phyloP scores from a whole-genome alignment of 2,113 vertebrate genomes.

The Fulica atra region DNA sequence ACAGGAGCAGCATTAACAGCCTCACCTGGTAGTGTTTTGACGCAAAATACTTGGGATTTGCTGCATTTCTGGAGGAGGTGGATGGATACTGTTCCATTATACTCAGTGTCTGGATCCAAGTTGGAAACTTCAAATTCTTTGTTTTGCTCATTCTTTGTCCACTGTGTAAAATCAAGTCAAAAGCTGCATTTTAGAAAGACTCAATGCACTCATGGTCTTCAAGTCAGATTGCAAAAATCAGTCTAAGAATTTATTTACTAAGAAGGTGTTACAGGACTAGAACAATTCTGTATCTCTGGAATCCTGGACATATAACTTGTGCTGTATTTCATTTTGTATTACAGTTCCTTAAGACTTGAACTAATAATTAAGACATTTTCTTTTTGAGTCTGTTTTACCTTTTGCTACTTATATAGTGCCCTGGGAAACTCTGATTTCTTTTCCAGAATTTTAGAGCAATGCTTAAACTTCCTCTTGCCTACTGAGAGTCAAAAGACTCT shows the following conservation, averaged over 20 bases:
- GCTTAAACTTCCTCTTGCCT: neutral
- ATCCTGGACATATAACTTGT: neutral
- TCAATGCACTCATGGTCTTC: neutral
- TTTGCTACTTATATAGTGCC: neutral
- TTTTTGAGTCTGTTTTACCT: neutral
- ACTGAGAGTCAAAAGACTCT: neutral
- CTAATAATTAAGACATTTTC: neutral
- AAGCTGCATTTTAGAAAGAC: neutral
- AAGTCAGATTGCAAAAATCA: neutral
- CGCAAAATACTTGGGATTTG: conserved; percentile 47
- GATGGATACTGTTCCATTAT: conserved; percentile 51
- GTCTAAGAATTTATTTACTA: no score
- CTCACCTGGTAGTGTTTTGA: conserved; percentile 76
- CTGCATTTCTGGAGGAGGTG: conserved; percentile 46
- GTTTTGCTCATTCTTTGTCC: conserved; percentile 41
- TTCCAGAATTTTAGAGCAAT: neutral
- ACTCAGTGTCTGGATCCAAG: conserved; percentile 75
- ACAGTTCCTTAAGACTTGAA: neutral
- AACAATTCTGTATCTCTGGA: neutral
- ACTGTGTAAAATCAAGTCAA: conserved; percentile 40
- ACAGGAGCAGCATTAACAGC: neutral
- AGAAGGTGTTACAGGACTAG: neutral
- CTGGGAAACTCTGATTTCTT: neutral
- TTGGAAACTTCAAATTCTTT: conserved; percentile 69
- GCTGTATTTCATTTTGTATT: neutral